A percentile compares a stretch with the other conserved stretches of the same genome.
These are phyloP conservation scores for Hydractinia echinata DNA, from an alignment of 30 jellyfish, hydroid and myxozoan genomes.

Conservation along the genomic window DNA sequence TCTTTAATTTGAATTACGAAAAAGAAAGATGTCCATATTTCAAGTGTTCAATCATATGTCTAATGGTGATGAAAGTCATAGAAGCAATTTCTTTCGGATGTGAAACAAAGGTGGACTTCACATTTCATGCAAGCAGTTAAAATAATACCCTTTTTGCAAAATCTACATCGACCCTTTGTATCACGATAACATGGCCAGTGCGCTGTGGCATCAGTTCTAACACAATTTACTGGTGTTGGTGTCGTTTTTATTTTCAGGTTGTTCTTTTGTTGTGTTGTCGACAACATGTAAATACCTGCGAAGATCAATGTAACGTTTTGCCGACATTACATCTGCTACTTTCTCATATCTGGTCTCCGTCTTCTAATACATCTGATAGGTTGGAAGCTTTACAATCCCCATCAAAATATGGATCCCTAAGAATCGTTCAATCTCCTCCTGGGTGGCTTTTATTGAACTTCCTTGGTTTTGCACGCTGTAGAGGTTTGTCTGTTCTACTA, in stretches of 20 bases:
- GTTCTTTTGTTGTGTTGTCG: not conserved
- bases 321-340: constrained; percentile 19
- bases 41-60: not conserved
- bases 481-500: constrained; percentile 8
- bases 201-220: constrained; percentile 22
- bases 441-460: not conserved
- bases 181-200: constrained; percentile 35
- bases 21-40: not conserved
- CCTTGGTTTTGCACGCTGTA: constrained; percentile 14
- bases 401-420: constrained; percentile 1
- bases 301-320: not conserved
- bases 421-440: constrained; percentile 4
- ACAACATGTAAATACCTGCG: not conserved
- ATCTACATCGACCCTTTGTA: constrained; percentile 19
- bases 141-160: constrained; percentile 6
- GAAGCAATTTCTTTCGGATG: constrained; percentile 28
- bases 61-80: constrained; percentile 21
- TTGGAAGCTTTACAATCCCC: constrained; percentile 8
- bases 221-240: constrained; percentile 11
- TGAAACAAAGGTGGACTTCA: constrained; percentile 21
- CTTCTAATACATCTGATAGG: constrained; percentile 4
- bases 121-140: constrained; percentile 30
- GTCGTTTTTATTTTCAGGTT: not conserved
- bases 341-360: not conserved
- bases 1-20: not conserved